These are phyloP conservation scores for Drosophila chauvacae DNA, from an alignment of 1,140 invertebrate genomes.

Conservation along the genomic window DNA sequence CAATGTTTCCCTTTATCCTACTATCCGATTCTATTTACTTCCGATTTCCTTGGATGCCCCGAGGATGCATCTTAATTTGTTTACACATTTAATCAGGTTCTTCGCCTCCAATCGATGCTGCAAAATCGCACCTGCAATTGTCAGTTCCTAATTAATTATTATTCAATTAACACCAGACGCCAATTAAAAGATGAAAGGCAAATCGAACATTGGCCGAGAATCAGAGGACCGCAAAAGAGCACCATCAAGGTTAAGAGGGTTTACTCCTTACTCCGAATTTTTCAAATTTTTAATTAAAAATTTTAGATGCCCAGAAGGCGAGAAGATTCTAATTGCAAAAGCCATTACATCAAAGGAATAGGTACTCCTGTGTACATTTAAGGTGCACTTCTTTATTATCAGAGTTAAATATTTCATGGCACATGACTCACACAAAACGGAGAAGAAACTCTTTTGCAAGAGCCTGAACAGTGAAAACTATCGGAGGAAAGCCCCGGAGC, in stretches of 20 bases:
- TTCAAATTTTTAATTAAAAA: constrained; percentile 37
- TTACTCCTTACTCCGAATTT: neutral
- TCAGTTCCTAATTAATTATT: constrained; percentile 41
- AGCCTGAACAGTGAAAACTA: constrained; percentile 47
- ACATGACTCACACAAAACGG: constrained; percentile 23
- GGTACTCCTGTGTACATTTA: constrained; percentile 9
- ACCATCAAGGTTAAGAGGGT: neutral
- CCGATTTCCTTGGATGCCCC: neutral
- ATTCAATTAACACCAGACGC: constrained; percentile 40
- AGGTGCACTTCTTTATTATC: constrained; percentile 1
- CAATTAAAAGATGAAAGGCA: constrained; percentile 39
- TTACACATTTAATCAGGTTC: neutral
- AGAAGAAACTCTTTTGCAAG: constrained; percentile 8
- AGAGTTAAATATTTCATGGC: constrained; percentile 5
- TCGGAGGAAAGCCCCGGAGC: constrained; percentile 19
- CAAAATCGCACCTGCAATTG: constrained; percentile 29
- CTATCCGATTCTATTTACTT: neutral
- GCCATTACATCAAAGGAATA: constrained; percentile 9
- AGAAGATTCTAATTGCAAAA: constrained; percentile 8
- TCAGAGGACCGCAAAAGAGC: neutral
- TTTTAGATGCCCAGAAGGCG: constrained; percentile 1
- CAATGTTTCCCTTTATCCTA: neutral
- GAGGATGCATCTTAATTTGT: neutral
- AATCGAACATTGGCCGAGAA: constrained; percentile 5
- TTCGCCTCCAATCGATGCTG: neutral